Conservation (phyloP, 2,113 vertebrate genomes). For the Apeltes quadracus region DNA sequence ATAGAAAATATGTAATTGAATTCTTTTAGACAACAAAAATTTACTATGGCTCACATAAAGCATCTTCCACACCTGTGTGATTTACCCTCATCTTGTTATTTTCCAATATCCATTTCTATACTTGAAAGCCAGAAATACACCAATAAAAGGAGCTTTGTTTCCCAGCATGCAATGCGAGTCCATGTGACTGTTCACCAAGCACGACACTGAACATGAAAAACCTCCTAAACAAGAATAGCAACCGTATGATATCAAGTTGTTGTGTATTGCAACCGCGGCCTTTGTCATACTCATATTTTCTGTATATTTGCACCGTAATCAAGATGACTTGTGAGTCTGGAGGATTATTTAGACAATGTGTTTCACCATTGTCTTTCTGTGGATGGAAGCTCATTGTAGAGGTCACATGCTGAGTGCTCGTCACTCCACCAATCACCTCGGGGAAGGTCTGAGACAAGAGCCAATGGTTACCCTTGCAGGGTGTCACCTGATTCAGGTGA, state of each 20-base stretch:
- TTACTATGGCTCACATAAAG: background rate
- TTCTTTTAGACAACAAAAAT: background rate
- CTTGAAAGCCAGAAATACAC: background rate
- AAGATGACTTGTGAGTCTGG: fast-evolving
- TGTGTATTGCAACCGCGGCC: fast-evolving
- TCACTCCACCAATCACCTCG: constrained; percentile 73
- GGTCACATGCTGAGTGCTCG: constrained; percentile 65
- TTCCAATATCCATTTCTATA: too few relatives aligned
- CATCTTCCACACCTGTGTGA: background rate
- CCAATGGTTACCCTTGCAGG: constrained; percentile 79
- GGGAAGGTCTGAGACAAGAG: constrained; percentile 83
- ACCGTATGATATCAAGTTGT: fast-evolving
- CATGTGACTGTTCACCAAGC: fast-evolving
- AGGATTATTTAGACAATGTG: fast-evolving
- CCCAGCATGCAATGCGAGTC: constrained; percentile 48
- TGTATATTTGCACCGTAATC: background rate
- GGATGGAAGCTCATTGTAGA: constrained; percentile 73
- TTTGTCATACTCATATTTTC: fast-evolving
- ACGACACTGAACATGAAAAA: background rate
- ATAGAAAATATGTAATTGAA: background rate
- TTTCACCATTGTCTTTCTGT: fast-evolving
- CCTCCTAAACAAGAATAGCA: fast-evolving
- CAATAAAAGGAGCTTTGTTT: background rate
- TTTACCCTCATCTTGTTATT: too few relatives aligned
- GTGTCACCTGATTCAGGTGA: constrained; percentile 81